Base-by-base conservation (phyloP, 2,888 invertebrate species). In the Hydriomena furcata region DNA sequence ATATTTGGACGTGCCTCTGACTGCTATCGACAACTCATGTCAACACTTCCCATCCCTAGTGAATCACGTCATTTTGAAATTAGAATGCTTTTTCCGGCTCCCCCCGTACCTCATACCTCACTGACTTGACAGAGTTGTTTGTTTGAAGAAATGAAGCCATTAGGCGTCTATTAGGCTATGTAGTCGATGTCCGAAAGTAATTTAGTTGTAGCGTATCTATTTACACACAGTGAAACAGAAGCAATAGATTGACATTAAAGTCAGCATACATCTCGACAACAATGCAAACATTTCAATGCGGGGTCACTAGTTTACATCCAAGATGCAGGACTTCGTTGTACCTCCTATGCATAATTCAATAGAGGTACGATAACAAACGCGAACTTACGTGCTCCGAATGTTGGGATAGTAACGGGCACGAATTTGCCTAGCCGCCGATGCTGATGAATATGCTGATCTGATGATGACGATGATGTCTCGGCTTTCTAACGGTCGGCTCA, bases 391-490 rank as follows among this genome's bases (percentile, higher is more conserved):
- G 82, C 69, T 65, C 34, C 35, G 86, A 83, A 79, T 82, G 71
- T 65, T 63, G 61, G 64, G 73, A 68, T 58, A 48, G 66, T 84
- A 85, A 85, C 85, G 77, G 84, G 74, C 67, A 46, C 61, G 70
- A 79, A 80, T 82, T 79, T 73, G 73, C 79, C 75, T 77, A 80
- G 79, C 78, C 71, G 62, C 58, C 70, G 47, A 34, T 34, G 74
- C 74, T 79, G 73, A 79, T 88, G 82, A 86, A 88, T 89, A 88
- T 87, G 80, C 78, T 85, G 77, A 83, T 78, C 58, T 75, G 64
- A 68, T 66, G 74, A 79, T 84, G 82, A 84, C 79, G 79, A 71
- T 66, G 48, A 68, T 61, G 79, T 73, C 79, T 65, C 61, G 83
- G 84, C 84, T 84, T 85, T 67, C 74, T 87, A 88, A 87, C 89